Conservation (phyloP, 2,797 vertebrate species). For the Euphonia xanthogaster region DNA sequence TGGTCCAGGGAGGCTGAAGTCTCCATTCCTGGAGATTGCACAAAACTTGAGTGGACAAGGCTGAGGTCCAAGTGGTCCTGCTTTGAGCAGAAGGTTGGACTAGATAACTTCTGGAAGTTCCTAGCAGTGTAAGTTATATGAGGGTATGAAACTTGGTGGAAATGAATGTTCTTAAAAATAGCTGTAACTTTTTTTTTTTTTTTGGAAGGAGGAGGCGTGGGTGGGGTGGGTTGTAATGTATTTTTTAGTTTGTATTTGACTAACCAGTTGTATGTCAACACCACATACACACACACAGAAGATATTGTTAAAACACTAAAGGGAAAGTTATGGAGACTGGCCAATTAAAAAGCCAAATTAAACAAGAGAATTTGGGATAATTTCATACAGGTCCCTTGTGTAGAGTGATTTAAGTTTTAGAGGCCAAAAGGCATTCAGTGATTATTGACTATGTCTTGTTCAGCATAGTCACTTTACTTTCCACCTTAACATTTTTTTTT, state of each 20-base stretch:
- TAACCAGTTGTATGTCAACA: neutral
- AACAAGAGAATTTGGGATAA: slow-evolving; percentile 36
- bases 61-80: neutral
- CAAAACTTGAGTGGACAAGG: neutral
- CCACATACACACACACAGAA: neutral
- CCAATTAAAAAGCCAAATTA: slow-evolving; percentile 54
- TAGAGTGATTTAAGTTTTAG: slow-evolving; percentile 20
- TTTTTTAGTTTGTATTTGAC: neutral
- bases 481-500: neutral
- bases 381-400: slow-evolving; percentile 35
- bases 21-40: neutral
- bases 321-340: neutral
- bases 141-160: neutral
- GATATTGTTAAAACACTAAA: neutral
- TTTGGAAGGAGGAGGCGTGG: fast-evolving
- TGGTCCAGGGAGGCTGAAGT: neutral
- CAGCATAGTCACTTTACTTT: slow-evolving; percentile 11
- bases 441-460: slow-evolving; percentile 12
- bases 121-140: neutral
- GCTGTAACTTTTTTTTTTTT: neutral
- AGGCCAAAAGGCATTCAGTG: neutral
- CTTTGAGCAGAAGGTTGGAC: neutral
- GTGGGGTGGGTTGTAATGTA: neutral
- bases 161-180: slow-evolving; percentile 4
- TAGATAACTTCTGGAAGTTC: neutral